phyloP scores from a whole-genome alignment of 2,113 vertebrate species.

The Spermophilus dauricus region DNA sequence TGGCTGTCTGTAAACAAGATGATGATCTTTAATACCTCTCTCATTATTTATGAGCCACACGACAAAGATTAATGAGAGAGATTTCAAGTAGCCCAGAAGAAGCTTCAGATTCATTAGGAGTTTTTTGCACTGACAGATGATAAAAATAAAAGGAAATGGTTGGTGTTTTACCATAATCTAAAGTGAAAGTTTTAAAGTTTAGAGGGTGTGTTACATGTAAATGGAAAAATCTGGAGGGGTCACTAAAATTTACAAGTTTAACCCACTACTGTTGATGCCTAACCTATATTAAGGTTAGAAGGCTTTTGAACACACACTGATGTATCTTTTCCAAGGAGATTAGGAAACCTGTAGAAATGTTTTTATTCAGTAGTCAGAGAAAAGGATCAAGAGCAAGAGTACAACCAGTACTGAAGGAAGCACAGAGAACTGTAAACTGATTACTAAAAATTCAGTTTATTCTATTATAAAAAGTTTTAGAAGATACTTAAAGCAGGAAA shows the following conservation, averaged over 20 bases:
- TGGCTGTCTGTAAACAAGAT: slow-evolving; percentile 74
- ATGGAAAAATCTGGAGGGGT: slow-evolving; percentile 59
- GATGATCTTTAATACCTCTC: slow-evolving; percentile 76
- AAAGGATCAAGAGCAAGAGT: slow-evolving; percentile 32
- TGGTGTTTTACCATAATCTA: slow-evolving; percentile 66
- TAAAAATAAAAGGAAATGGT: slow-evolving; percentile 75
- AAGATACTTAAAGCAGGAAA: slow-evolving; percentile 57
- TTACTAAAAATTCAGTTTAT: background rate
- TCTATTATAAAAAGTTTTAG: slow-evolving; percentile 53
- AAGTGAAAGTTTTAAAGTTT: slow-evolving; percentile 79
- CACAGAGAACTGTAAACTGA: background rate
- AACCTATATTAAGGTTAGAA: slow-evolving; percentile 28
- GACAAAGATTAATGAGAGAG: slow-evolving; percentile 76
- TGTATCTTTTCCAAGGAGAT: slow-evolving; percentile 56
- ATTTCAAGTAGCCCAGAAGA: slow-evolving; percentile 56
- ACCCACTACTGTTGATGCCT: background rate
- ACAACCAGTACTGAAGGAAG: slow-evolving; percentile 11
- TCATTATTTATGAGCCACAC: slow-evolving; percentile 80
- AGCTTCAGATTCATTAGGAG: slow-evolving; percentile 69
- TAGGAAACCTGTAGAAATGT: slow-evolving; percentile 38
- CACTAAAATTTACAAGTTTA: slow-evolving; percentile 43
- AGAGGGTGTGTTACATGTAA: slow-evolving; percentile 40
- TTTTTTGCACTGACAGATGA: slow-evolving; percentile 72
- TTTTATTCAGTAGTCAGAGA: slow-evolving; percentile 60
- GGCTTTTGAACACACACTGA: slow-evolving; percentile 24